Conservation (phyloP, 2,113 vertebrate species). For the Geococcyx californianus region DNA sequence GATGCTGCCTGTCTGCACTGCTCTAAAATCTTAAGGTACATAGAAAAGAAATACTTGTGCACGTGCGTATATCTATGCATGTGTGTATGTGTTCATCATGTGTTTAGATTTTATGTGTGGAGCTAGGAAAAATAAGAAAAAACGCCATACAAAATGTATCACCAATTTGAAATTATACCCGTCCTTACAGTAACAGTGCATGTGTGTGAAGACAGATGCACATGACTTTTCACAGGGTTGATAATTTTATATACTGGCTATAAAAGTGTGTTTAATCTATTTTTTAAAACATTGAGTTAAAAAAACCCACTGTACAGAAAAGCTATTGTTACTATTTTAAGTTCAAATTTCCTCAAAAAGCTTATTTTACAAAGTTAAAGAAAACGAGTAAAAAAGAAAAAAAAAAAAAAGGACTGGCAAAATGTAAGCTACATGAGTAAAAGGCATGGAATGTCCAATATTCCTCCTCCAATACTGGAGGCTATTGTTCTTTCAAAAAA, state of each 20-base stretch:
- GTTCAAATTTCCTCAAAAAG: conserved; percentile 29
- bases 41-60: conserved; percentile 17
- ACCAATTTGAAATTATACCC: neutral
- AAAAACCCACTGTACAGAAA: neutral
- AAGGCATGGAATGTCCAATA: conserved; percentile 70
- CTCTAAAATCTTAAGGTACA: conserved; percentile 40
- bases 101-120: neutral
- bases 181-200: neutral
- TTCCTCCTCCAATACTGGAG: conserved; percentile 64
- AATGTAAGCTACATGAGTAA: conserved; percentile 67
- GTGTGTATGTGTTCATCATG: neutral
- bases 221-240: neutral
- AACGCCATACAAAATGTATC: fast-evolving
- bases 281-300: conserved; percentile 13
- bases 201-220: neutral
- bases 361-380: conserved; percentile 17
- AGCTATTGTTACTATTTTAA: conserved; percentile 23
- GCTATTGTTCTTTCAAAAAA: conserved; percentile 71
- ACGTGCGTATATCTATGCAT: neutral
- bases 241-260: neutral
- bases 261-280: neutral
- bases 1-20: conserved; percentile 69
- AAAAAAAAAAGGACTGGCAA: conserved; percentile 32
- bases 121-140: neutral
- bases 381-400: neutral